These are phyloP conservation scores for Larimichthys crocea DNA, from an alignment of 2,113 vertebrate species.

Conservation along the genomic window DNA sequence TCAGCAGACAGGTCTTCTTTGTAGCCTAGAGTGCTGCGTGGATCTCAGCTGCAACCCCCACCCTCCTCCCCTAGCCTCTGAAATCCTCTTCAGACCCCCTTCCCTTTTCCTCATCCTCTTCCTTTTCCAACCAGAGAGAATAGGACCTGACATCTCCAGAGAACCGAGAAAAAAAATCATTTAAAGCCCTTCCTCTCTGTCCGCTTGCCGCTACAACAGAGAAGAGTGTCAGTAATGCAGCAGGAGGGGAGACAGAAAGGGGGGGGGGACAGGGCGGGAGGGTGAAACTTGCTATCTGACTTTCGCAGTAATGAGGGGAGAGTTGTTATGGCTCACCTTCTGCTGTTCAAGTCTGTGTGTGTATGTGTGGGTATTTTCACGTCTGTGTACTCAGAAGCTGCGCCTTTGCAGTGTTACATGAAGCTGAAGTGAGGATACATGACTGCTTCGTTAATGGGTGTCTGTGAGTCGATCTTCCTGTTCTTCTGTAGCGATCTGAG, in stretches of 20 bases:
- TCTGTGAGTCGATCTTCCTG: slow-evolving; percentile 45
- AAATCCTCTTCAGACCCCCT: slow-evolving; percentile 64
- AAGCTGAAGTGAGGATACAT: slow-evolving; percentile 51
- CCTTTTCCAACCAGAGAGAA: slow-evolving; percentile 61
- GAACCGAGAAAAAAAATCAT: slow-evolving; percentile 66
- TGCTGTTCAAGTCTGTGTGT: slow-evolving; percentile 41
- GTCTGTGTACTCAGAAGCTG: slow-evolving; percentile 45
- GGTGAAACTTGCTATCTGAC: slow-evolving; percentile 45
- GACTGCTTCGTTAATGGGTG: slow-evolving; percentile 62
- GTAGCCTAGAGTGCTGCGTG: slow-evolving; percentile 65
- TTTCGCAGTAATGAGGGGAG: slow-evolving; percentile 64
- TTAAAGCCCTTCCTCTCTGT: slow-evolving; percentile 71
- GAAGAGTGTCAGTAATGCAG: slow-evolving; percentile 65
- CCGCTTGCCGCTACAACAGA: slow-evolving; percentile 50
- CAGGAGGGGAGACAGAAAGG: slow-evolving; percentile 24
- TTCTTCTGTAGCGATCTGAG: slow-evolving; percentile 30
- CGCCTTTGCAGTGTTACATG: slow-evolving; percentile 43
- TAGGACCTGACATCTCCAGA: slow-evolving; percentile 72
- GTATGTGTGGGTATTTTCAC: slow-evolving; percentile 35
- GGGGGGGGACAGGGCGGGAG: neutral
- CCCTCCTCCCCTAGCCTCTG: slow-evolving; percentile 28
- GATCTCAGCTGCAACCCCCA: slow-evolving; percentile 53
- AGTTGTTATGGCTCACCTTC: slow-evolving; percentile 72
- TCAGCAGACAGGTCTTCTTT: slow-evolving; percentile 72
- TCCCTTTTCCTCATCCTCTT: slow-evolving; percentile 46